A percentile compares a stretch with the other conserved stretches of the same genome.
Conservation (phyloP, 2,888 invertebrate genomes). For the Isotomurus palustris region DNA sequence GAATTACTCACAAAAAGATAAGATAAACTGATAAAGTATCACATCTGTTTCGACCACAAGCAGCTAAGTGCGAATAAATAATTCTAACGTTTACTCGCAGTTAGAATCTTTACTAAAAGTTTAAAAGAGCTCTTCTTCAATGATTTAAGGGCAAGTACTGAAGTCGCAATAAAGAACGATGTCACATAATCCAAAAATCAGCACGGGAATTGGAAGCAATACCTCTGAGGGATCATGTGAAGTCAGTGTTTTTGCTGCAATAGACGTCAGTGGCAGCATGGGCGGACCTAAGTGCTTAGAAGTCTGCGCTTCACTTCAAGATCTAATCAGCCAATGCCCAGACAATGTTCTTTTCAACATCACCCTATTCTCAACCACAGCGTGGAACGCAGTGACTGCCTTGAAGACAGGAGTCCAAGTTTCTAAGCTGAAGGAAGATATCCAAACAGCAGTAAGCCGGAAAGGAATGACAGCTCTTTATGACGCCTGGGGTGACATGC, state of each 20-base stretch:
- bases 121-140: too few relatives aligned
- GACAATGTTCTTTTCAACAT: slow-evolving; percentile 7
- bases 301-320: neutral
- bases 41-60: too few relatives aligned
- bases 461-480: neutral
- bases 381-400: slow-evolving; percentile 2
- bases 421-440: neutral
- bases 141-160: too few relatives aligned
- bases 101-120: too few relatives aligned
- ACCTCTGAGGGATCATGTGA: neutral
- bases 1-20: too few relatives aligned
- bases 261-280: slow-evolving; percentile 6
- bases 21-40: too few relatives aligned
- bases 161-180: too few relatives aligned
- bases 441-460: neutral
- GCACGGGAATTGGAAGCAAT: neutral
- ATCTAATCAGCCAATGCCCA: neutral
- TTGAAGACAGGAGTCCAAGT: neutral
- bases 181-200: too few relatives aligned
- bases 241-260: neutral
- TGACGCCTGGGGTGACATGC: slow-evolving; percentile 5
- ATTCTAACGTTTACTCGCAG: too few relatives aligned
- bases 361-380: neutral
- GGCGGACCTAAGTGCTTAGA: neutral
- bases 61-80: too few relatives aligned